These are phyloP conservation scores for Oedothorax gibbosus DNA, from an alignment of 1,140 invertebrate species.

Conservation along the genomic window DNA sequence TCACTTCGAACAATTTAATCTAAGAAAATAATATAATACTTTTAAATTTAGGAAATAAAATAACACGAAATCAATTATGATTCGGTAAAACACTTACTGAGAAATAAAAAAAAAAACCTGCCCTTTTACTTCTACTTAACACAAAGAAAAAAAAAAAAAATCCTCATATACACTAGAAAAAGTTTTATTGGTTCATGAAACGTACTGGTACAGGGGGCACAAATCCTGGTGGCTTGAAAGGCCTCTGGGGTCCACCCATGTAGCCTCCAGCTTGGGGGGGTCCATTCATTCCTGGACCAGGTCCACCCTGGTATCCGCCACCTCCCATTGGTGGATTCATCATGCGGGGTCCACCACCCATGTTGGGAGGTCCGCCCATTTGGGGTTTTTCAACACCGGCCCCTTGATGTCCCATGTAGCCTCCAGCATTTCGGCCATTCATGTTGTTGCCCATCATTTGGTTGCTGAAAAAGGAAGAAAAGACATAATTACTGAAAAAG, in stretches of 20 bases:
- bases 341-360: constrained; percentile 42
- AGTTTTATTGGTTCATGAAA: not conserved
- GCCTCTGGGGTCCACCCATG: constrained; percentile 41
- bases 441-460: constrained; percentile 38
- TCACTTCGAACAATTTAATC: too few species aligned
- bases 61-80: too few species aligned
- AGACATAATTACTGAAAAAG: not conserved
- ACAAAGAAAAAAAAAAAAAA: not conserved
- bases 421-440: constrained; percentile 36
- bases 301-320: constrained; percentile 4
- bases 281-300: constrained; percentile 37
- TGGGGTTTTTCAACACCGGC: constrained; percentile 28
- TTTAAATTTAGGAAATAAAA: too few species aligned
- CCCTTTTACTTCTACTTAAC: too few species aligned
- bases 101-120: too few species aligned
- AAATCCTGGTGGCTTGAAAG: constrained; percentile 15
- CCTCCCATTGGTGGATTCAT: constrained; percentile 41
- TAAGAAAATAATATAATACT: too few species aligned
- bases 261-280: constrained; percentile 21
- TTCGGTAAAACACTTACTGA: too few species aligned
- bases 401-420: constrained; percentile 24
- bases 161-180: not conserved
- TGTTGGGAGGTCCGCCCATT: constrained; percentile 23
- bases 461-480: not conserved
- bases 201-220: constrained; percentile 40